A percentile compares a stretch with the other conserved stretches of the same genome.
These are phyloP conservation scores for Onychostruthus taczanowskii DNA, from an alignment of 2,113 vertebrate genomes.

Conservation along the genomic window DNA sequence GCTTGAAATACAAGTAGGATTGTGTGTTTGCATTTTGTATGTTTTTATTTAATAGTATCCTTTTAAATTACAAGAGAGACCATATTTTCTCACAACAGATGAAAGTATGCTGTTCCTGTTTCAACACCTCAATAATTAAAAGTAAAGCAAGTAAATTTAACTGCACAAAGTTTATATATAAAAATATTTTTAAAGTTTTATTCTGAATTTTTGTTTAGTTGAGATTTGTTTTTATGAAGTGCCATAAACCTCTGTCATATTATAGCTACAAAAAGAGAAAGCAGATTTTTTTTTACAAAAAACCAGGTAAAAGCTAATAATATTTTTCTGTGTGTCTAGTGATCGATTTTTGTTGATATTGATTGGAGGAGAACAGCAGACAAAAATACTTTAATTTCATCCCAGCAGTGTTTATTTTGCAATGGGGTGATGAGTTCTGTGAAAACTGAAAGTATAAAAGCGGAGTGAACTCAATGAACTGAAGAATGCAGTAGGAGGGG, in stretches of 20 bases:
- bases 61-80: neutral
- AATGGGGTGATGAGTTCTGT: neutral
- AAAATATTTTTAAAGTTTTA: neutral
- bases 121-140: neutral
- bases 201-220: neutral
- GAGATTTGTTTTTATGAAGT: neutral
- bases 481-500: constrained; percentile 66
- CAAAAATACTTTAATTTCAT: constrained; percentile 41
- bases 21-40: neutral
- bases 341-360: neutral
- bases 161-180: neutral
- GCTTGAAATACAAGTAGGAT: neutral
- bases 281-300: neutral
- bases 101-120: neutral
- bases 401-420: constrained; percentile 35
- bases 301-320: neutral
- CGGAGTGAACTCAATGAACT: constrained; percentile 50
- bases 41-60: neutral
- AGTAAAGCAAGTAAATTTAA: neutral
- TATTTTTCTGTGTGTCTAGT: neutral
- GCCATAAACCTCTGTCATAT: neutral
- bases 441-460: constrained; percentile 4
- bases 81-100: neutral
- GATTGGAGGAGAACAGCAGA: constrained; percentile 4
- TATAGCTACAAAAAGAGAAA: neutral